These are phyloP conservation scores for Galbula dea DNA, from an alignment of 2,113 vertebrate species.

Conservation along the genomic window DNA sequence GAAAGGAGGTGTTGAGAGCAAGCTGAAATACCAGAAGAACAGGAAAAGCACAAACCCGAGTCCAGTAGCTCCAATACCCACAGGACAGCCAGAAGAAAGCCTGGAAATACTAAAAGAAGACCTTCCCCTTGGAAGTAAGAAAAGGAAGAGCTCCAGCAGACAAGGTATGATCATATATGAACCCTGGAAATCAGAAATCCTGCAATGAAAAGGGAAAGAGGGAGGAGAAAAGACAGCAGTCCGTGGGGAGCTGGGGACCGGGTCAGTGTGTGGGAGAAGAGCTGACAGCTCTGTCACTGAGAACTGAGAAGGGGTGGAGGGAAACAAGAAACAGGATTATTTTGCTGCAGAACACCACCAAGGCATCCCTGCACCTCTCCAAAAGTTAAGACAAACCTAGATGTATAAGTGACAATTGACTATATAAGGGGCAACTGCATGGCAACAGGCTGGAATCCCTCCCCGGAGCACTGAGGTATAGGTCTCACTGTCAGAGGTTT, in stretches of 20 bases:
- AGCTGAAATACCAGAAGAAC: constrained; percentile 37
- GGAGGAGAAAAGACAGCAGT: background rate
- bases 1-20: background rate
- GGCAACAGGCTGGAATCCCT: background rate
- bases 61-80: background rate
- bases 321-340: background rate
- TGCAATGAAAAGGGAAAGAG: background rate
- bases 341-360: background rate
- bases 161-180: constrained; percentile 31
- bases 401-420: background rate
- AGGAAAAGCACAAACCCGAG: background rate
- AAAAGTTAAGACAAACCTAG: background rate
- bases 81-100: background rate
- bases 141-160: background rate
- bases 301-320: background rate
- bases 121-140: background rate
- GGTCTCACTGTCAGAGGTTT: background rate
- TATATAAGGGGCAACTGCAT: background rate
- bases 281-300: background rate
- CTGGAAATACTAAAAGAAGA: background rate
- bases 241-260: background rate
- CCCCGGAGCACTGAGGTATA: background rate
- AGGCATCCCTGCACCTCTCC: background rate
- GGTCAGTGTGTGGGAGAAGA: background rate
- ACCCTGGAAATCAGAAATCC: background rate